Evolutionary conservation across 2,113 vertebrate genomes (phyloP).

Genomic region (Anolis carolinensis): DNA sequence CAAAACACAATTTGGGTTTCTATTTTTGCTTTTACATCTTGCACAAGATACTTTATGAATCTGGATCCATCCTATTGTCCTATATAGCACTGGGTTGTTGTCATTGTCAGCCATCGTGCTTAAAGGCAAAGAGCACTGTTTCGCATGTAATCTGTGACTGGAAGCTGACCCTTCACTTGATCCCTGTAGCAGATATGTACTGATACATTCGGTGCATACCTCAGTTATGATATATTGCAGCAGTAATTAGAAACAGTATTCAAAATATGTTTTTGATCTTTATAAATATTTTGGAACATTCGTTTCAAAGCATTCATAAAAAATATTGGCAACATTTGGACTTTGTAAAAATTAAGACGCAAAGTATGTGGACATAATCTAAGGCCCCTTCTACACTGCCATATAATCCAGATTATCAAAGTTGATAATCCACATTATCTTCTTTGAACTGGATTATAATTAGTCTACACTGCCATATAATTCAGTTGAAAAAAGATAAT

Average conservation of each 20-base stretch:
- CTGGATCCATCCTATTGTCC: neutral
- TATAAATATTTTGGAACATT: conserved; percentile 23
- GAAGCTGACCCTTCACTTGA: neutral
- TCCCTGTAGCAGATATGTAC: accelerated
- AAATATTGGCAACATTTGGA: conserved; percentile 6
- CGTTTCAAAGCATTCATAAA: conserved; percentile 3
- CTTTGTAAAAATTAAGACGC: conserved; percentile 4
- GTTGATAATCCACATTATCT: too few relatives aligned
- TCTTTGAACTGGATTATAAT: too few relatives aligned
- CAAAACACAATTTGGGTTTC: neutral
- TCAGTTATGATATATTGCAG: neutral
- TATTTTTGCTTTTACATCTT: neutral
- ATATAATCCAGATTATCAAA: too few relatives aligned
- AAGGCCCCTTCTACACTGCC: too few relatives aligned
- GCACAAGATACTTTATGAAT: neutral
- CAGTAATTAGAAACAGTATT: too few relatives aligned
- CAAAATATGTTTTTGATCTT: conserved; percentile 23
- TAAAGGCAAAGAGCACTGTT: neutral
- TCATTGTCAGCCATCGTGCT: neutral
- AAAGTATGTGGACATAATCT: too few relatives aligned
- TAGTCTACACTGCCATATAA: too few relatives aligned
- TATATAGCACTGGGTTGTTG: neutral
- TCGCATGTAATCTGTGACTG: neutral
- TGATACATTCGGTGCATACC: neutral
- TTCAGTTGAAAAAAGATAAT: too few relatives aligned